Conservation (phyloP, 2,797 vertebrate species). For the Smutsia temminckii region DNA sequence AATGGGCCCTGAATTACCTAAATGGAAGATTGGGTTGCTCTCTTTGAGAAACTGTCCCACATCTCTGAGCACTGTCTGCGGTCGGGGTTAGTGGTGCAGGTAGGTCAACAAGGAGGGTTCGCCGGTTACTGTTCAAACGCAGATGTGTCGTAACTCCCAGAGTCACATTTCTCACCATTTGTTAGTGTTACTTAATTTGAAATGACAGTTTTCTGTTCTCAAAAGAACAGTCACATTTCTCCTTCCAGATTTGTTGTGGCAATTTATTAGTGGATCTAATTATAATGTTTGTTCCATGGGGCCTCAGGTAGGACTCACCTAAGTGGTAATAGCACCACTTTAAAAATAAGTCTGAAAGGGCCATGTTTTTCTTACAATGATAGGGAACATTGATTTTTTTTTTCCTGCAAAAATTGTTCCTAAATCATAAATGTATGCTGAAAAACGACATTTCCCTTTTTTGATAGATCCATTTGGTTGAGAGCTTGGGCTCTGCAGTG, state of each 20-base stretch:
- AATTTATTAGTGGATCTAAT: conserved; percentile 57
- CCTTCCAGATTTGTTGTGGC: conserved; percentile 36
- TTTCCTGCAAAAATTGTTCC: background rate
- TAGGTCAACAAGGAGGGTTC: background rate
- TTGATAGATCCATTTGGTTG: background rate
- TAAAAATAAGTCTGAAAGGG: conserved; percentile 36
- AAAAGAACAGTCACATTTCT: conserved; percentile 58
- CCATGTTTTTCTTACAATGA: background rate
- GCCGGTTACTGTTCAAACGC: background rate
- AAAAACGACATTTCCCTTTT: background rate
- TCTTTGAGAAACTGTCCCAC: background rate
- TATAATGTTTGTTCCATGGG: background rate
- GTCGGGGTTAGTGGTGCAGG: rapidly evolving
- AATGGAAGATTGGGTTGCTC: background rate
- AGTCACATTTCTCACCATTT: conserved; percentile 50
- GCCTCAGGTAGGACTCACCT: conserved; percentile 19
- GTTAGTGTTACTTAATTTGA: conserved; percentile 65
- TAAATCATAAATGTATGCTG: background rate
- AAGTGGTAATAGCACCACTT: background rate
- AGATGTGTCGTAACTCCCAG: background rate
- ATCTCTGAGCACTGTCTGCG: background rate
- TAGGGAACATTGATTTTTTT: background rate
- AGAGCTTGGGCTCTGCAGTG: background rate
- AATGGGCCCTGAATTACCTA: background rate
- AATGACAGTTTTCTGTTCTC: conserved; percentile 54